Percentiles rank a stretch among this genome's conserved stretches.
Evolutionary conservation across 2,113 vertebrate species (phyloP).

Genomic region (Malurus alboscapulatus): DNA sequence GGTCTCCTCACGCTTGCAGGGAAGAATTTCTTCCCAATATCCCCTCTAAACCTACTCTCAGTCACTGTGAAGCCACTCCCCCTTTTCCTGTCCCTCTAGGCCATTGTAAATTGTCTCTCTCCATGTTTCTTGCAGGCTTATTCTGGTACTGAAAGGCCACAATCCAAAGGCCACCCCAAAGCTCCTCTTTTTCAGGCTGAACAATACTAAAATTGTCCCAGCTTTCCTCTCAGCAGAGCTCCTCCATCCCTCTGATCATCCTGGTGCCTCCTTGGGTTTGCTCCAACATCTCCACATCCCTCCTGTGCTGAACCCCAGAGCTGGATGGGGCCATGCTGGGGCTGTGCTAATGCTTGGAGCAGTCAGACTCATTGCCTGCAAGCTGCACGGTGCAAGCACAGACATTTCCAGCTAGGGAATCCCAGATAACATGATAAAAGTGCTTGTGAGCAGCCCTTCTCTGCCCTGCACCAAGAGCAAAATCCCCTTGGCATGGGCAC

Average conservation of each 20-base stretch:
- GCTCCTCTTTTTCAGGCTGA: not conserved
- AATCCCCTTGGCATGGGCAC: not conserved
- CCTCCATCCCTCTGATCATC: not conserved
- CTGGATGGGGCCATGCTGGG: not conserved
- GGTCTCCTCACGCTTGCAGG: not conserved
- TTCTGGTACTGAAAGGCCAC: too few species aligned
- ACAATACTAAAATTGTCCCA: not conserved
- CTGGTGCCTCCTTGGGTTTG: rapidly evolving
- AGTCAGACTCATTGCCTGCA: not conserved
- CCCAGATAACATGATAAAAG: not conserved
- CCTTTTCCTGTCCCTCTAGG: not conserved
- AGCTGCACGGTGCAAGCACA: not conserved
- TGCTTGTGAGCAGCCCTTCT: not conserved
- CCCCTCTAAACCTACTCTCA: not conserved
- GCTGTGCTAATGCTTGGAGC: not conserved
- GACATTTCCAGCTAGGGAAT: not conserved
- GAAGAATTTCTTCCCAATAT: too few species aligned
- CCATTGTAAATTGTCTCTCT: not conserved
- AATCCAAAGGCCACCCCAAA: rapidly evolving
- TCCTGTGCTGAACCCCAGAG: not conserved
- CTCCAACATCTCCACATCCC: not conserved
- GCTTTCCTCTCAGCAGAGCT: not conserved
- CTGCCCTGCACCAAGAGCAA: not conserved
- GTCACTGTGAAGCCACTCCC: not conserved
- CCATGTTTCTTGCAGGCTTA: not conserved